phyloP scores from a whole-genome alignment of 2,797 vertebrate species.

The Phrynocephalus forsythii region DNA sequence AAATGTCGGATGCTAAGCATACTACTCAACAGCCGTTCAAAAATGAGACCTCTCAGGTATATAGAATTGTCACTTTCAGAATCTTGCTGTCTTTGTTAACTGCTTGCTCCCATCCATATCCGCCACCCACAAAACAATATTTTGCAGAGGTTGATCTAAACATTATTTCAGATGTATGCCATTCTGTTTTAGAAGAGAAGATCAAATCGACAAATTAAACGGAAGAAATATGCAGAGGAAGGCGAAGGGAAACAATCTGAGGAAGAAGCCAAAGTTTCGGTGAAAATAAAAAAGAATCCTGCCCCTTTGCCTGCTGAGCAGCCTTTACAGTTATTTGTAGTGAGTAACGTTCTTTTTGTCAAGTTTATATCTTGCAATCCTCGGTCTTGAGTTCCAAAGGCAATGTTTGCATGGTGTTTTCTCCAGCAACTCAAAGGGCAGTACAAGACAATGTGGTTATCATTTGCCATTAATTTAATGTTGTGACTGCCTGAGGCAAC shows the following conservation, averaged over 20 bases:
- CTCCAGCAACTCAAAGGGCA: not conserved
- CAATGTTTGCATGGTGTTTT: not conserved
- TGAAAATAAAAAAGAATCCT: conserved; percentile 90
- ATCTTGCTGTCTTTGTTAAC: not conserved
- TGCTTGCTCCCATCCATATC: no score
- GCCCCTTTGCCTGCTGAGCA: conserved; percentile 82
- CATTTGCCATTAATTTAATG: not conserved
- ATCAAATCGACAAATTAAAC: conserved; percentile 96
- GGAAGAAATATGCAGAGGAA: conserved; percentile 96
- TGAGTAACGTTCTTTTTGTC: conserved; percentile 73
- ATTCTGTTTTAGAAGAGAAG: conserved; percentile 89
- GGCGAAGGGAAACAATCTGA: conserved; percentile 91
- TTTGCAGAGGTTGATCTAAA: conserved; percentile 35
- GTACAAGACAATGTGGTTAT: not conserved
- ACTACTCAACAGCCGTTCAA: conserved; percentile 83
- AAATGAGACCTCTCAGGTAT: conserved; percentile 86
- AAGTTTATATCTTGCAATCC: not conserved
- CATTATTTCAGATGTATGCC: conserved; percentile 43
- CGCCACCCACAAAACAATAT: not conserved
- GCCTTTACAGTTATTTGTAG: conserved; percentile 94
- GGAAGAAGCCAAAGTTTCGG: conserved; percentile 90
- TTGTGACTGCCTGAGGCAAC: not conserved
- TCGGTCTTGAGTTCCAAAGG: conserved; percentile 10
- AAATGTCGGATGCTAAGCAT: conserved; percentile 90
- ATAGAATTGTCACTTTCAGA: not conserved